Evolutionary conservation across 2,113 vertebrate genomes (phyloP).

Genomic region (Sula dactylatra): DNA sequence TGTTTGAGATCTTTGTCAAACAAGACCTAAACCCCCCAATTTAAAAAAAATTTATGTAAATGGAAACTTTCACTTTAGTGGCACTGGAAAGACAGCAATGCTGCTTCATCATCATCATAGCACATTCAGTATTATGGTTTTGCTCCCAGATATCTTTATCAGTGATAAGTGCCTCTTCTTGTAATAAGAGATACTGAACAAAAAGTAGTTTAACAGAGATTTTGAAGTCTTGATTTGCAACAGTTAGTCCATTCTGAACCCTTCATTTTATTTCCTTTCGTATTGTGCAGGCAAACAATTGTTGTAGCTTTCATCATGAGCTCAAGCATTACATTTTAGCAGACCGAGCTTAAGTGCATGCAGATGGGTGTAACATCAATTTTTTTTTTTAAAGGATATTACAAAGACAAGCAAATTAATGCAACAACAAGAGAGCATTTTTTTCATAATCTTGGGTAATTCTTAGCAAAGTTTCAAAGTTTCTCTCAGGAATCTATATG

Average conservation of each 20-base stretch:
- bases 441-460: not conserved
- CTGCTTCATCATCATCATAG: not conserved
- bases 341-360: not conserved
- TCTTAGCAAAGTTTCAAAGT: not conserved
- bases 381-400: not conserved
- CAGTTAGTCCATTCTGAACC: not conserved
- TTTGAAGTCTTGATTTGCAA: slow-evolving; percentile 40
- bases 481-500: not conserved
- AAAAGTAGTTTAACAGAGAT: not conserved
- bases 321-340: slow-evolving; percentile 16
- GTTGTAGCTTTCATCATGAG: slow-evolving; percentile 22
- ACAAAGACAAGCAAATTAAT: not conserved
- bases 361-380: not conserved
- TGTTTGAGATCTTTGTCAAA: not conserved
- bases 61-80: not conserved
- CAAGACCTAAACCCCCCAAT: not conserved
- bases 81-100: not conserved
- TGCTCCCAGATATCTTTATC: not conserved
- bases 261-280: slow-evolving; percentile 45
- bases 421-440: not conserved
- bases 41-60: slow-evolving; percentile 1
- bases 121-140: not conserved
- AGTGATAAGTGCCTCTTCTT: not conserved
- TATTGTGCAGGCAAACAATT: slow-evolving; percentile 11
- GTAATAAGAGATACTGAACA: not conserved